phyloP scores from a whole-genome alignment of 2,113 vertebrate species.

The Paratilapia polleni region DNA sequence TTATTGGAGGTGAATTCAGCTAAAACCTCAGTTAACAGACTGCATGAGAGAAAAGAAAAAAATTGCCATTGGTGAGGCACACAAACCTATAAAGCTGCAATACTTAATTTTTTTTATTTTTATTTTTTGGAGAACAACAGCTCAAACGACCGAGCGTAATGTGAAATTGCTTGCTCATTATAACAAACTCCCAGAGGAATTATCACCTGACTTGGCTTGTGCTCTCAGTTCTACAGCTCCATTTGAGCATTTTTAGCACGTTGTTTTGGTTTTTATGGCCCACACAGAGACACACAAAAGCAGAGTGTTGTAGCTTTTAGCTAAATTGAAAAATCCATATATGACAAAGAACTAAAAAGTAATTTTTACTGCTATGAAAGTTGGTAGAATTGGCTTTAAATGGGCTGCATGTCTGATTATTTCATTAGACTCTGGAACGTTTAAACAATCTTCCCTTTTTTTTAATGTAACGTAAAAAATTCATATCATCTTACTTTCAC shows the following conservation, averaged over 20 bases:
- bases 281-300: not conserved
- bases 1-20: constrained; percentile 15
- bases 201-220: not conserved
- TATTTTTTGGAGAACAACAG: not conserved
- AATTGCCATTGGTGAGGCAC: not conserved
- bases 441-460: not conserved
- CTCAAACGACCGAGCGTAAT: not conserved
- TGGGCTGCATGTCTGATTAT: not conserved
- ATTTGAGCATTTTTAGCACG: not conserved
- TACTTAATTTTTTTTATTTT: not conserved
- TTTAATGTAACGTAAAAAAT: not conserved
- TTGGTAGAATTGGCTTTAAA: not conserved
- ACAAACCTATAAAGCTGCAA: not conserved
- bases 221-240: not conserved
- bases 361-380: not conserved
- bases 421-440: not conserved
- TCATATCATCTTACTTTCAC: not conserved
- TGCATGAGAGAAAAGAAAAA: not conserved
- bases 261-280: constrained; percentile 10
- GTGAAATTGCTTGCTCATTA: constrained; percentile 1
- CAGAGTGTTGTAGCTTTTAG: not conserved
- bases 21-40: constrained; percentile 4
- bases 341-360: not conserved
- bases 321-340: not conserved
- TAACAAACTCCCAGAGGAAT: not conserved